phyloP scores from a whole-genome alignment of 1,140 invertebrate species.

The Marisa cornuarietis region DNA sequence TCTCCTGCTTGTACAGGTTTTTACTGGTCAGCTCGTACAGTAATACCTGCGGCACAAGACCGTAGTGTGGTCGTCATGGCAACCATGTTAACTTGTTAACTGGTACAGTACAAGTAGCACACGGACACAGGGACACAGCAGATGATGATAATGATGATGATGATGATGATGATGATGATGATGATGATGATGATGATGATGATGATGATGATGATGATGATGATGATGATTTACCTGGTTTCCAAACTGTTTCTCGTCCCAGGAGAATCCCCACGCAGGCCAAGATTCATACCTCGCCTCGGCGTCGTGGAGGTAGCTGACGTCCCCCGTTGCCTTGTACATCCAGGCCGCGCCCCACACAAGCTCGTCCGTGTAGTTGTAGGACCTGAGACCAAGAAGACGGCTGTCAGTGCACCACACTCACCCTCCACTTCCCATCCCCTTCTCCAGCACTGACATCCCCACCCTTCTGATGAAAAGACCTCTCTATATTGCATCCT shows the following conservation, averaged over 20 bases:
- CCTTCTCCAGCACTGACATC: too few species aligned
- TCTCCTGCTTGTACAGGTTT: slow-evolving; percentile 40
- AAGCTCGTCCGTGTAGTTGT: slow-evolving; percentile 72
- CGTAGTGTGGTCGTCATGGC: too few species aligned
- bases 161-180: neutral
- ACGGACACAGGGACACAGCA: too few species aligned
- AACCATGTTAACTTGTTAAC: neutral
- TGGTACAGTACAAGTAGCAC: neutral
- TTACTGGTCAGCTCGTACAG: slow-evolving; percentile 50
- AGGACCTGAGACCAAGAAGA: slow-evolving; percentile 9
- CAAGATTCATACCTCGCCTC: slow-evolving; percentile 52
- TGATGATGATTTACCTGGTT: slow-evolving; percentile 11
- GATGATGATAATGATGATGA: too few species aligned
- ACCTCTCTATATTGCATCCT: neutral
- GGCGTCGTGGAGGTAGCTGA: slow-evolving; percentile 70
- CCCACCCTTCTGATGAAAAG: neutral
- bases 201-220: neutral
- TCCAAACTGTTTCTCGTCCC: slow-evolving; percentile 73
- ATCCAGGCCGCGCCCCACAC: slow-evolving; percentile 74
- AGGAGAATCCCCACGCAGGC: slow-evolving; percentile 66
- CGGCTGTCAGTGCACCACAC: neutral
- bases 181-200: neutral
- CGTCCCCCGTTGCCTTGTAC: slow-evolving; percentile 71
- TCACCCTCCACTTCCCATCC: neutral
- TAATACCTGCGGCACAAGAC: slow-evolving; percentile 38